Evolutionary conservation across 1,140 invertebrate species (phyloP), one percentile per base, ranked within the genome.

Genomic region (Bombus waltoni): DNA sequence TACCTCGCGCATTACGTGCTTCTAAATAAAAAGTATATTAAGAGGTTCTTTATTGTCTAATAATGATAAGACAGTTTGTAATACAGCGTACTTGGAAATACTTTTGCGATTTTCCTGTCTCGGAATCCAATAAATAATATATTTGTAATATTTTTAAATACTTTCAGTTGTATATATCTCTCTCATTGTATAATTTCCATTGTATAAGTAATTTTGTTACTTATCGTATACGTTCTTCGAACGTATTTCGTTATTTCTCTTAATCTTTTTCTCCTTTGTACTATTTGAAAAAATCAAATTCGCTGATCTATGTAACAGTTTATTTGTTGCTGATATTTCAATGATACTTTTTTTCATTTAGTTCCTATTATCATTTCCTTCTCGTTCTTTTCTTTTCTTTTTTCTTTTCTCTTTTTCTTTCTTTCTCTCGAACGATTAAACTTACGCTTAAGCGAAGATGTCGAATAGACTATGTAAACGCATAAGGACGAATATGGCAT

Each of bases 401-500:
- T 65, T 35, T 35, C 2, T 2, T 5, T 32, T 74, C 32, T 32
- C 32, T 32, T 32, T 32, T 32, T 32, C 32, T 32, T 1, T 32
- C 32, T 32, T 32, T 32, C 32, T 32, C 32, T 74, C 11, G 25
- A n/a, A 10, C 25, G 22, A 40, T 65, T 11, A 40, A 68, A 53
- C 81, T 66, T 47, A 66, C 38, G 11, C 2, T 77, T 47, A 47
- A 57, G 11, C 0, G 68, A 72, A 42, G 47, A 62, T 62, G 5
- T 9, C 42, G 32, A 28, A 66, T 66, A 28, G 28, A 53, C 59
- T 53, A 35, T 38, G n/a, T 42, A 9, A 66, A 47, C 62, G 81
- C 73, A 57, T 32, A 38, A 57, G 18, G 47, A 57, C 59, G 65
- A 70, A 22, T 80, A 80, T 53, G 76, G 76, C 68, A 73, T 80